phyloP scores from a whole-genome alignment of 2,113 vertebrate species.

The Agapornis roseicollis region DNA sequence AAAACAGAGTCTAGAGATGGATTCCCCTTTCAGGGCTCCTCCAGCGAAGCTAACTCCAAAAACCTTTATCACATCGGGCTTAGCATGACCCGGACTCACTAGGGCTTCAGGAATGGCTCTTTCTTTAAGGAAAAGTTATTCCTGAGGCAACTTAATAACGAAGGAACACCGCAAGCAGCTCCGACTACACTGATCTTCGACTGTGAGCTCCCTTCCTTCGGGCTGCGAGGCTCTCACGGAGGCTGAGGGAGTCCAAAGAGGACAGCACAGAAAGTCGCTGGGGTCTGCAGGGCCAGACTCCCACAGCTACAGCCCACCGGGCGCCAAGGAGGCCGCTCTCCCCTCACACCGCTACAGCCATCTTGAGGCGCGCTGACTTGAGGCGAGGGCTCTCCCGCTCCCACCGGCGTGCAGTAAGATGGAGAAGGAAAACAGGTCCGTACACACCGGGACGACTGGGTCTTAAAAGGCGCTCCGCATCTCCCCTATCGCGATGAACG shows the following conservation, averaged over 20 bases:
- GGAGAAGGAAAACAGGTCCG: accelerated
- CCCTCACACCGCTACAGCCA: neutral
- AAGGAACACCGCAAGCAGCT: neutral
- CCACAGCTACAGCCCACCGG: neutral
- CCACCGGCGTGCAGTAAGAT: accelerated
- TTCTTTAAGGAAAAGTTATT: accelerated
- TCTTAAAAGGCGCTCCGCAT: neutral
- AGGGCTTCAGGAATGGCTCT: neutral
- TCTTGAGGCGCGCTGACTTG: too few species aligned
- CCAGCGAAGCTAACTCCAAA: too few species aligned
- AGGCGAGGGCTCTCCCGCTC: accelerated
- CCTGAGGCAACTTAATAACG: neutral
- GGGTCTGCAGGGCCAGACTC: too few species aligned
- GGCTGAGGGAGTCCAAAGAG: neutral
- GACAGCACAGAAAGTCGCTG: accelerated
- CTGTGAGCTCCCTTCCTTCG: neutral
- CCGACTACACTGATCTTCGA: neutral
- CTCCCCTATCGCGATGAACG: accelerated
- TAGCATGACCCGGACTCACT: accelerated
- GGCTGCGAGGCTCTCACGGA: neutral
- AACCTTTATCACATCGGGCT: neutral
- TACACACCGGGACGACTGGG: neutral
- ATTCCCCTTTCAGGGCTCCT: neutral
- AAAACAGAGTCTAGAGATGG: neutral
- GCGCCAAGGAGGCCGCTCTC: neutral